Percentiles rank a stretch among this genome's conserved stretches.
These are phyloP conservation scores for Metallyticus violacea DNA, from an alignment of 2,888 invertebrate genomes.

Conservation along the genomic window DNA sequence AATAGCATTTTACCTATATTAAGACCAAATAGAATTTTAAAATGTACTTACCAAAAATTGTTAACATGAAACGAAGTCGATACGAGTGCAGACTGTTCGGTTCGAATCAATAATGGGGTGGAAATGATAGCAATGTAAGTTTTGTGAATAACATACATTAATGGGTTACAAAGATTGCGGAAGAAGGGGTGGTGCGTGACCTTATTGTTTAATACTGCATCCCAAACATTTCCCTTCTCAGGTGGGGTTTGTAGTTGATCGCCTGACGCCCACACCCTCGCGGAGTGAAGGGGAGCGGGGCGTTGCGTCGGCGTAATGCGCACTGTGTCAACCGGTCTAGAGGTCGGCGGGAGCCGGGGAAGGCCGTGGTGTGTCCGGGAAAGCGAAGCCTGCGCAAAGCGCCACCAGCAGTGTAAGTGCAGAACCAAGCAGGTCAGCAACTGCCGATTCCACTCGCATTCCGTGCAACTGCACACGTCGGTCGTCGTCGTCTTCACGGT, in stretches of 20 bases:
- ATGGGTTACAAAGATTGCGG: too few relatives aligned
- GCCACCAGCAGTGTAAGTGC: neutral
- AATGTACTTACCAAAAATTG: too few relatives aligned
- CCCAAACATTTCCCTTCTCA: neutral
- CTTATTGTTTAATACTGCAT: neutral
- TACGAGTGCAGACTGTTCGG: too few relatives aligned
- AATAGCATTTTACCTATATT: too few relatives aligned
- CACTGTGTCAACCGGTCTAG: neutral
- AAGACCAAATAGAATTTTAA: too few relatives aligned
- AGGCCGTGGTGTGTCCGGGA: neutral
- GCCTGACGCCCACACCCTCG: neutral
- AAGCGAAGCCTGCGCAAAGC: neutral
- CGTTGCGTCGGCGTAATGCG: neutral
- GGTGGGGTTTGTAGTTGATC: neutral
- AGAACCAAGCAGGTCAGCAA: neutral
- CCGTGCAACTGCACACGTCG: neutral
- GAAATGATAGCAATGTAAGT: too few relatives aligned
- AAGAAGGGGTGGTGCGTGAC: neutral
- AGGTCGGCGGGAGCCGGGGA: neutral
- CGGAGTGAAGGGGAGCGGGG: neutral
- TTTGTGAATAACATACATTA: too few relatives aligned
- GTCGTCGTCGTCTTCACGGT: conserved; percentile 42
- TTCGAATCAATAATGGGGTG: too few relatives aligned
- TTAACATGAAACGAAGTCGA: too few relatives aligned
- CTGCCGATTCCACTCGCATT: neutral